phyloP scores from a whole-genome alignment of 2,797 vertebrate genomes.

The Hylomyscus alleni region DNA sequence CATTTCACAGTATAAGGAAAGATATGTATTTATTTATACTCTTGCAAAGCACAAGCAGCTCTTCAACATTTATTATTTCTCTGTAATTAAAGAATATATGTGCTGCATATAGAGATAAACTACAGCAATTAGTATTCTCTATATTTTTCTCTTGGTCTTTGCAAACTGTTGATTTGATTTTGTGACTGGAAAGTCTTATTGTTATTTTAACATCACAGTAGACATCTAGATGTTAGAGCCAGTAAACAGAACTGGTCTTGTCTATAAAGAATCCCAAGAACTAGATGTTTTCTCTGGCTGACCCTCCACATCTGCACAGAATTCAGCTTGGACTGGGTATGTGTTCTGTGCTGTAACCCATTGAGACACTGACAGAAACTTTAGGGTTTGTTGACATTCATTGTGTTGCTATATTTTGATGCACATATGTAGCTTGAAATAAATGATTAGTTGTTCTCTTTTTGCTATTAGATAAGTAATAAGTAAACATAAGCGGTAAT shows the following conservation, averaged over 20 bases:
- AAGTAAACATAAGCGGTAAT: neutral
- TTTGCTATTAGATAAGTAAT: neutral
- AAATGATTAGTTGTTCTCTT: neutral
- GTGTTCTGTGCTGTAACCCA: neutral
- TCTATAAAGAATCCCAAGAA: conserved; percentile 4
- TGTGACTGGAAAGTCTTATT: neutral
- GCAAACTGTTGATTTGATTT: neutral
- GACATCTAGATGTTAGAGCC: neutral
- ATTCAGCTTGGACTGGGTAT: neutral
- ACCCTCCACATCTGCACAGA: neutral
- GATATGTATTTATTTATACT: neutral
- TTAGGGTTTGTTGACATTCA: neutral
- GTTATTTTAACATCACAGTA: neutral
- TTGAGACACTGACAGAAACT: neutral
- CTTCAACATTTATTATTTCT: neutral
- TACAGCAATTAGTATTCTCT: neutral
- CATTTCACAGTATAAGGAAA: neutral
- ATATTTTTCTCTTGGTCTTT: neutral
- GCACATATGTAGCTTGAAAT: neutral
- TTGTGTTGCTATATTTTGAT: neutral
- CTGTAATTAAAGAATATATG: neutral
- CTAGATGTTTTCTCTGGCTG: neutral
- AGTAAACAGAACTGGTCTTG: neutral
- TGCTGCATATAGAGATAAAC: neutral
- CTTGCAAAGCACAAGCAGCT: neutral